Conservation (phyloP, 2,797 vertebrate species). For the Parauchenoglanis ngamensis region DNA sequence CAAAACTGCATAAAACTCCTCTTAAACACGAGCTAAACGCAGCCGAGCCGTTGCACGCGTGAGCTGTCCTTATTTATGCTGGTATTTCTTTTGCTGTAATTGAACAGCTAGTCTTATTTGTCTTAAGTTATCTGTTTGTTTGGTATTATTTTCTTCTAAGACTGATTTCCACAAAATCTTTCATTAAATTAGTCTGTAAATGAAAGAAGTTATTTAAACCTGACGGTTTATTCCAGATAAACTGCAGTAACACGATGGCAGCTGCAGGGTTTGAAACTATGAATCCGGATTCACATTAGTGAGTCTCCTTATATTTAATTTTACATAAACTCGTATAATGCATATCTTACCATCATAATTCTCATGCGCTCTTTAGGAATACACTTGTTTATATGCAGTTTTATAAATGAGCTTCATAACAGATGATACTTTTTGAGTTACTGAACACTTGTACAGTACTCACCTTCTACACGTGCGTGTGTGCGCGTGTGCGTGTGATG, state of each 20-base stretch:
- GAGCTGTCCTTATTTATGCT: not conserved
- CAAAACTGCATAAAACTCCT: not conserved
- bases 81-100: not conserved
- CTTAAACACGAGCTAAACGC: not conserved
- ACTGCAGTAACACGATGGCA: not conserved
- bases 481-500: conserved; percentile 14
- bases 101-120: not conserved
- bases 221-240: not conserved
- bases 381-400: not conserved
- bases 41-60: not conserved
- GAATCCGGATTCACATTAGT: not conserved
- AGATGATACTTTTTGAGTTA: not conserved
- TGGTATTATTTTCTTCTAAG: not conserved
- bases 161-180: not conserved
- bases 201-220: not conserved
- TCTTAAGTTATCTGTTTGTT: not conserved
- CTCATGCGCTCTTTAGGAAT: not conserved
- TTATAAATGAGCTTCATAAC: not conserved
- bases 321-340: not conserved
- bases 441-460: not conserved
- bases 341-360: too few species aligned
- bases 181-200: not conserved
- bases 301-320: not conserved
- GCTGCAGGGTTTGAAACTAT: not conserved
- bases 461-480: not conserved